A percentile compares a stretch with the other conserved stretches of the same genome.
Conservation (phyloP, 1,140 invertebrate genomes). For the Zaprionus davidi region DNA sequence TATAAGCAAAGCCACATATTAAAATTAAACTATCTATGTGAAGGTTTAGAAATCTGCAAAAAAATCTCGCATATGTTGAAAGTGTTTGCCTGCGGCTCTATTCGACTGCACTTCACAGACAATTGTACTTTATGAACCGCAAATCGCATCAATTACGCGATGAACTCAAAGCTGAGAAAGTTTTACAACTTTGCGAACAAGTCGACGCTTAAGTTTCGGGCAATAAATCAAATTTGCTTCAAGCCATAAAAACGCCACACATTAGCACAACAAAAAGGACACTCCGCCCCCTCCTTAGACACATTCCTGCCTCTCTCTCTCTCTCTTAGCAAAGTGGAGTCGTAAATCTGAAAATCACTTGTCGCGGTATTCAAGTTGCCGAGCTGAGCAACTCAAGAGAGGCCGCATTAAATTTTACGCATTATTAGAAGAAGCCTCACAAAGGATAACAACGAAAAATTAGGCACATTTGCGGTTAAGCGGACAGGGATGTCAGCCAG, state of each 20-base stretch:
- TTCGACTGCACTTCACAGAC: slow-evolving; percentile 55
- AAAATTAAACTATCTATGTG: background rate
- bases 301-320: background rate
- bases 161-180: slow-evolving; percentile 61
- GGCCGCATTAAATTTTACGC: slow-evolving; percentile 82
- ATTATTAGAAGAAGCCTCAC: slow-evolving; percentile 68
- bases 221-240: slow-evolving; percentile 82
- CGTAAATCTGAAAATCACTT: slow-evolving; percentile 84
- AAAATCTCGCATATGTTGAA: slow-evolving; percentile 51
- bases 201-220: slow-evolving; percentile 64
- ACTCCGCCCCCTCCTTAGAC: slow-evolving; percentile 3
- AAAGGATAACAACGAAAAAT: slow-evolving; percentile 83
- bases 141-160: slow-evolving; percentile 81
- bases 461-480: slow-evolving; percentile 78
- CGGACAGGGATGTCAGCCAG: slow-evolving; percentile 44
- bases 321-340: slow-evolving; percentile 22
- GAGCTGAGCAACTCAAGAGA: slow-evolving; percentile 9
- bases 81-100: slow-evolving; percentile 23
- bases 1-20: background rate
- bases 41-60: background rate
- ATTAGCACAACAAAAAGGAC: slow-evolving; percentile 77
- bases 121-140: slow-evolving; percentile 79
- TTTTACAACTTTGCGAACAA: slow-evolving; percentile 65
- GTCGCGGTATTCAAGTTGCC: slow-evolving; percentile 72
- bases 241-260: slow-evolving; percentile 75